A percentile compares a stretch with the other conserved stretches of the same genome.
phyloP scores from a whole-genome alignment of 2,888 invertebrate genomes.

The Ommatoiulus sabulosus region DNA sequence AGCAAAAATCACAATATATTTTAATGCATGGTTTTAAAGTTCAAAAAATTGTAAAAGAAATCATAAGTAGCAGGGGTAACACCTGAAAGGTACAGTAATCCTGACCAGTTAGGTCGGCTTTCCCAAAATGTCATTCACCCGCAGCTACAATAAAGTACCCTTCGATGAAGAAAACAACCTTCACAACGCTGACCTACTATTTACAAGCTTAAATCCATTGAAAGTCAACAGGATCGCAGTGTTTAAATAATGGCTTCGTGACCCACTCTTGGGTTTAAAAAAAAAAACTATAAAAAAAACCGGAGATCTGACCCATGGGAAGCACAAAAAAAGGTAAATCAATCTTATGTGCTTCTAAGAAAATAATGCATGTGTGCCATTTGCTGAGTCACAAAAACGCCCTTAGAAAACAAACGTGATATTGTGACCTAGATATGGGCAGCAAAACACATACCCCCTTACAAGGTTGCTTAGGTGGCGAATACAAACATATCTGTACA shows the following conservation, averaged over 20 bases:
- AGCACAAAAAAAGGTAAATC: background rate
- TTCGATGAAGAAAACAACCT: background rate
- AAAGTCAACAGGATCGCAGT: background rate
- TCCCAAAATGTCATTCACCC: conserved; percentile 18
- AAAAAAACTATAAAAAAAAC: background rate
- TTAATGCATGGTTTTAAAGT: too few species aligned
- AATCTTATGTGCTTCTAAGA: background rate
- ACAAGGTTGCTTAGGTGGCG: conserved; percentile 1
- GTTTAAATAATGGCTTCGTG: background rate
- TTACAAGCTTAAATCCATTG: background rate
- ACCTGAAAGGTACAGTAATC: background rate
- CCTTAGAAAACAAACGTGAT: conserved; percentile 20
- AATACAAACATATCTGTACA: too few species aligned
- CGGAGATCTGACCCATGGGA: background rate
- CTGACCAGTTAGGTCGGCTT: background rate
- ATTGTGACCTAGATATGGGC: background rate
- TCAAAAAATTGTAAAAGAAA: too few species aligned
- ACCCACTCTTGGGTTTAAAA: background rate
- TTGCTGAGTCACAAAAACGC: background rate
- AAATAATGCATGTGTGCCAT: background rate
- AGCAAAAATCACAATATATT: too few species aligned
- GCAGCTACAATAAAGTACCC: background rate
- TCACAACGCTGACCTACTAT: background rate
- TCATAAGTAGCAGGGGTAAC: too few species aligned
- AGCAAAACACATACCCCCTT: background rate